Conservation (phyloP, 2,797 vertebrate genomes). For the Pyrocephalus nanus region DNA sequence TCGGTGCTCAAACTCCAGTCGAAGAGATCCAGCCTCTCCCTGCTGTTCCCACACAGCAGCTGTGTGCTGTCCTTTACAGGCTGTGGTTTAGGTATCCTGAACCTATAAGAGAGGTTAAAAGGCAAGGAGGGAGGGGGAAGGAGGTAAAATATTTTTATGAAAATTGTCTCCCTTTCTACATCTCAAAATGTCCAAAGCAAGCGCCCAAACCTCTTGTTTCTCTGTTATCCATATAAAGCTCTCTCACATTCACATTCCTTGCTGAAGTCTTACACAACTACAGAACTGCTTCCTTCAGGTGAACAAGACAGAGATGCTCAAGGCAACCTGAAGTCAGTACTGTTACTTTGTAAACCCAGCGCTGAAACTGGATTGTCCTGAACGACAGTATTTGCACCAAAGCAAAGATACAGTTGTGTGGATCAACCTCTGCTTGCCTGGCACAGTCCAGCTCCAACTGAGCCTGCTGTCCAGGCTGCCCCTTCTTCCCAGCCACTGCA, state of each 20-base stretch:
- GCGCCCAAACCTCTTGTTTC: not conserved
- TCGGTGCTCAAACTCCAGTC: not conserved
- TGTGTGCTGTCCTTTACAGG: not conserved
- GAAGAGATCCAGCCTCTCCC: not conserved
- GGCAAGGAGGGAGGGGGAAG: no score
- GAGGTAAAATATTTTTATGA: not conserved
- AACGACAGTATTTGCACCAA: not conserved
- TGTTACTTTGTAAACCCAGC: not conserved
- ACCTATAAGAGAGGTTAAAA: not conserved
- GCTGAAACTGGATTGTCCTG: not conserved
- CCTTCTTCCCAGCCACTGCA: not conserved
- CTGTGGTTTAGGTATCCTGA: not conserved
- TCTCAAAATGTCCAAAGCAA: not conserved
- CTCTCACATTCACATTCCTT: not conserved
- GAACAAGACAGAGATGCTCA: not conserved
- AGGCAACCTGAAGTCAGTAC: not conserved
- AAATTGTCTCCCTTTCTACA: not conserved
- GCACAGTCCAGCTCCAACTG: not conserved
- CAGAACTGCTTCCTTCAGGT: not conserved
- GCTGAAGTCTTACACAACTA: not conserved
- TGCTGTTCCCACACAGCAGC: not conserved
- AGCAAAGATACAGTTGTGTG: not conserved
- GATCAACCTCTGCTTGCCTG: not conserved
- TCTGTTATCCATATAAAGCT: not conserved
- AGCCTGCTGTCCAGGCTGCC: not conserved